Evolutionary conservation across 2,888 invertebrate species (phyloP), one percentile per base, ranked within the genome.

Genomic region (Apantesis nais): DNA sequence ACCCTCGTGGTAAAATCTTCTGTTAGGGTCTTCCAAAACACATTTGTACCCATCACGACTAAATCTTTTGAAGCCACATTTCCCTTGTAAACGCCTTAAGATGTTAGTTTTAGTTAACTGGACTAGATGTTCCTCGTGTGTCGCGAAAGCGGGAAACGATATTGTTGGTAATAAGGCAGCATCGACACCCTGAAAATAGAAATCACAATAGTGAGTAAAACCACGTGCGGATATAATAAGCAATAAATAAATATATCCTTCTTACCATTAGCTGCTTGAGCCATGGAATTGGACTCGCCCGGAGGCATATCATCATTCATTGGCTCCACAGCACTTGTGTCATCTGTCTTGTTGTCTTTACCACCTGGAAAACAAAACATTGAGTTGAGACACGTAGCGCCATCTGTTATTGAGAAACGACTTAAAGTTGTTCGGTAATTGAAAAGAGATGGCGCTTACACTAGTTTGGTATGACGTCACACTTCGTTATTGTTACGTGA

Each of bases 61-160:
- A 89, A 98, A 99, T 71, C 99, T 95, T 88, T 99, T 99, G 82
- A 99, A 98, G 0, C 99, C 99, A 90, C 98, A 98, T 84, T 96
- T 97, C 31, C 99, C 99, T 89, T 97, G 97, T 68, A 99, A 94
- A 78, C 97, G 97, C 41, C 96, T 96, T 0, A 98, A 93, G 39
- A 99, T 96, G 89, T 99, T 99, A 16, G 96, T 95, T 88, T 99
- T 98, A 0, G 99, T 98, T 85, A 97, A 96, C 73, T 97, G 96
- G 73, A 98, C 98, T n/a, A 99, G 92, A 34, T 97, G 95, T 80
- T 98, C 98, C 89, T 99, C 99, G 84, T 99, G 99, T 0, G 99
- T 99, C 1, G 99, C 99, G 95, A 99, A 99, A 0, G 99, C 99
- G 31, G 99, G 99, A 95, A 99, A 99, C 31, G 99, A 98, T 85